These are phyloP conservation scores for Peromyscus maniculatus DNA, from an alignment of 2,113 vertebrate genomes.

Conservation along the genomic window DNA sequence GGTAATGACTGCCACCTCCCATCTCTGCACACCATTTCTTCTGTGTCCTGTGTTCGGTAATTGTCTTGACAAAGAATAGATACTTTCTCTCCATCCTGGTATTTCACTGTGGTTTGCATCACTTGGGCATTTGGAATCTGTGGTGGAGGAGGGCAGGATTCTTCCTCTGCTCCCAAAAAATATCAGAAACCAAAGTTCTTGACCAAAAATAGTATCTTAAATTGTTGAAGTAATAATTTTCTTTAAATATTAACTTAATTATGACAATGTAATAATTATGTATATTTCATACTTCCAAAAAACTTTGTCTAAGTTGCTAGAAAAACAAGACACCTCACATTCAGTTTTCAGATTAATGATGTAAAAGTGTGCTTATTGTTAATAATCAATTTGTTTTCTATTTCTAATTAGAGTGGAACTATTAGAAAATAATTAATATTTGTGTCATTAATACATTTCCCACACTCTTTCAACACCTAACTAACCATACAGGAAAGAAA, in stretches of 20 bases:
- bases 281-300: neutral
- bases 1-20: conserved; percentile 86
- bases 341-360: neutral
- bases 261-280: neutral
- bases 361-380: neutral
- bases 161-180: too few species aligned
- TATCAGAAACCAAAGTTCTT: neutral
- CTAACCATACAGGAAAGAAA: neutral
- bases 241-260: neutral
- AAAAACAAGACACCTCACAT: neutral
- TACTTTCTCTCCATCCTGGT: conserved; percentile 79
- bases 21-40: conserved; percentile 81
- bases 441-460: neutral
- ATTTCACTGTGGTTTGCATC: conserved; percentile 67
- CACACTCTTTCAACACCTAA: neutral
- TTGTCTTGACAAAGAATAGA: conserved; percentile 73
- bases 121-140: conserved; percentile 72
- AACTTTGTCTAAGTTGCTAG: neutral
- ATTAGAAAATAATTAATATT: neutral
- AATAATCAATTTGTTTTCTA: neutral
- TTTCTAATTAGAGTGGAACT: too few species aligned
- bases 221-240: neutral
- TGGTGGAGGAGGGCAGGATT: conserved; percentile 82
- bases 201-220: neutral
- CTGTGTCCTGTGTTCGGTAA: conserved; percentile 17